Conservation (phyloP, 2,888 invertebrate genomes). For the Cheilosia vernalis region DNA sequence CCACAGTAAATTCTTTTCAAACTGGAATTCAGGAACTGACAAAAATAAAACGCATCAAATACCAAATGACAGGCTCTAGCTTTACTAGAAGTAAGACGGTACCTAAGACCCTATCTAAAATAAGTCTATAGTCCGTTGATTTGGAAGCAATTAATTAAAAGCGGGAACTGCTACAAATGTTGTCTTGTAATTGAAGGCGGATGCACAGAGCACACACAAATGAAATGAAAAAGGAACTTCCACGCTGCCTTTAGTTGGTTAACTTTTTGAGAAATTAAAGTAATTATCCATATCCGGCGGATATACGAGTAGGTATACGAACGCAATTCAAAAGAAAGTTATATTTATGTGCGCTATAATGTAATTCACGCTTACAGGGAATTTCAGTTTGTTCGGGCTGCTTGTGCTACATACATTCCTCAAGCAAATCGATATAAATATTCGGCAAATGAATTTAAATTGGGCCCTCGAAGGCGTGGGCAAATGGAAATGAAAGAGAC, state of each 20-base stretch:
- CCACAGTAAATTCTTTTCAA: conserved; percentile 63
- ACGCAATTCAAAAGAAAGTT: conserved; percentile 57
- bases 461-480: conserved; percentile 20
- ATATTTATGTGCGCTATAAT: conserved; percentile 58
- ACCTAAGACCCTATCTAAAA: conserved; percentile 54
- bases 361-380: conserved; percentile 18
- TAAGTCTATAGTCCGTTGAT: conserved; percentile 69
- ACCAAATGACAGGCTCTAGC: conserved; percentile 38
- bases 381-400: conserved; percentile 23
- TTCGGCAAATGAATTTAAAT: conserved; percentile 68
- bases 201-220: conserved; percentile 45
- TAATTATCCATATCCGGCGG: conserved; percentile 71
- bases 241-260: conserved; percentile 51
- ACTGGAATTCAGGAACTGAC: conserved; percentile 34
- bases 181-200: conserved; percentile 64
- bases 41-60: conserved; percentile 31
- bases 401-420: conserved; percentile 16
- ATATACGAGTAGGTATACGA: conserved; percentile 23
- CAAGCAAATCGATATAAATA: conserved; percentile 46
- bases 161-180: conserved; percentile 67
- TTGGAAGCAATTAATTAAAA: conserved; percentile 72
- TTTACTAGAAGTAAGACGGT: conserved; percentile 28
- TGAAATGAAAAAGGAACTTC: conserved; percentile 21
- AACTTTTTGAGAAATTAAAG: conserved; percentile 73
- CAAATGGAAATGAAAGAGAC: neutral